Evolutionary conservation across 1,140 invertebrate genomes (phyloP).

Genomic region (Drosophila hydei): DNA sequence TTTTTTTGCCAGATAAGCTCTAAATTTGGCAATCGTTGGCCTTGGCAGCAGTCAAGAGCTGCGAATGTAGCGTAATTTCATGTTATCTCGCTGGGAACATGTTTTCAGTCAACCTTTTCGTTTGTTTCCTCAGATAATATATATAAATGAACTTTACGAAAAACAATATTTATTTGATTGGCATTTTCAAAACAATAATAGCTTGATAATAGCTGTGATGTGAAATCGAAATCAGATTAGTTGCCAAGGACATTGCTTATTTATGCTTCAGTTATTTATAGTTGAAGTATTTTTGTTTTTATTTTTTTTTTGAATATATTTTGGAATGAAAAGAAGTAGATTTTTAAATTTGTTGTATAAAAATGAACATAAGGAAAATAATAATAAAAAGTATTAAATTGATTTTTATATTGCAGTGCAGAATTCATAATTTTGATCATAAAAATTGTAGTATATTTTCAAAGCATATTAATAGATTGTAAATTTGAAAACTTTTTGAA

Average conservation of each 20-base stretch:
- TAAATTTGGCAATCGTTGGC: conserved; percentile 69
- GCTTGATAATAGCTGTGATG: conserved; percentile 8
- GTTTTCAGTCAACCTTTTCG: conserved; percentile 39
- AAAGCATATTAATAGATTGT: too few species aligned
- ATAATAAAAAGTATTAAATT: too few species aligned
- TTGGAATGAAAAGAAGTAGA: too few species aligned
- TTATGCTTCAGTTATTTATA: not conserved
- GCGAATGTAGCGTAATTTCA: conserved; percentile 16
- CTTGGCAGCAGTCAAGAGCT: conserved; percentile 55
- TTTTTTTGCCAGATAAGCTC: conserved; percentile 50
- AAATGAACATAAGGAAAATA: too few species aligned
- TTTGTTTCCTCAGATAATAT: conserved; percentile 36
- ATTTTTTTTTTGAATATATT: too few species aligned
- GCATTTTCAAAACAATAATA: conserved; percentile 31
- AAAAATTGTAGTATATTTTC: too few species aligned
- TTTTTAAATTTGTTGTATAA: too few species aligned
- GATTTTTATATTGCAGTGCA: too few species aligned
- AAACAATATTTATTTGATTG: conserved; percentile 10
- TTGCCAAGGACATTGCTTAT: conserved; percentile 10
- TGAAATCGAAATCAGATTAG: conserved; percentile 14
- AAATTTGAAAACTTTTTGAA: too few species aligned
- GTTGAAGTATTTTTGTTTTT: not conserved
- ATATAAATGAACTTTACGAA: conserved; percentile 18
- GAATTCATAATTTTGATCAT: too few species aligned
- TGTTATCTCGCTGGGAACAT: conserved; percentile 45